Percentiles rank a stretch among this genome's conserved stretches.
Conservation (phyloP, 2,888 invertebrate species). For the Mamestra brassicae region DNA sequence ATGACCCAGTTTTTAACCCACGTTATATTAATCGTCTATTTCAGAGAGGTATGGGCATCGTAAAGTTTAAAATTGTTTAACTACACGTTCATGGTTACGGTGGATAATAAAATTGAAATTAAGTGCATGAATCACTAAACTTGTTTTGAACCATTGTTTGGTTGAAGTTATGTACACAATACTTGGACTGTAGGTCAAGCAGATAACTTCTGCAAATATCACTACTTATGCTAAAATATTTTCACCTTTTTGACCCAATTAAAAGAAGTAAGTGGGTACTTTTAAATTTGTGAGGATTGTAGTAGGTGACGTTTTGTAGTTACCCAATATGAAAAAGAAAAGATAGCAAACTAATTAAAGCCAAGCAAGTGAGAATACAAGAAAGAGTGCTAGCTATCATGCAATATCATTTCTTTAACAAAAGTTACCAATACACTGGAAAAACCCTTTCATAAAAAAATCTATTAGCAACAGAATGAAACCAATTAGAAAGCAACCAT, state of each 20-base stretch:
- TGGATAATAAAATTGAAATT: conserved; percentile 48
- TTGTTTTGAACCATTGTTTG: conserved; percentile 14
- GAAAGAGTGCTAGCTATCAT: no score
- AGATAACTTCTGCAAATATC: no score
- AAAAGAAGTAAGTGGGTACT: no score
- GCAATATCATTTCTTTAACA: not conserved
- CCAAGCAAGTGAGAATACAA: no score
- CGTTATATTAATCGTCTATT: conserved; percentile 71
- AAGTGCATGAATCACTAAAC: conserved; percentile 42
- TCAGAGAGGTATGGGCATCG: conserved; percentile 66
- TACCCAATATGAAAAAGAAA: no score
- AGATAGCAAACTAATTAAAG: no score
- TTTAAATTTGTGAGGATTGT: no score
- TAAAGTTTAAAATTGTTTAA: conserved; percentile 71
- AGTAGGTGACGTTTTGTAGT: no score
- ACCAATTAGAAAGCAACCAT: conserved; percentile 44
- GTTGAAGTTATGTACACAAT: conserved; percentile 9
- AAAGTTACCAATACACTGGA: not conserved
- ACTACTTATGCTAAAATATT: no score
- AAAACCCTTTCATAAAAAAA: conserved; percentile 13
- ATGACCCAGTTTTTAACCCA: conserved; percentile 78
- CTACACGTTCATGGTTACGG: conserved; percentile 55
- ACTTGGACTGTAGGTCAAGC: not conserved
- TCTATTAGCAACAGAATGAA: conserved; percentile 25
- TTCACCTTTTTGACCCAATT: no score